These are phyloP conservation scores for Troides helena DNA, from an alignment of 2,888 invertebrate species.

Conservation along the genomic window DNA sequence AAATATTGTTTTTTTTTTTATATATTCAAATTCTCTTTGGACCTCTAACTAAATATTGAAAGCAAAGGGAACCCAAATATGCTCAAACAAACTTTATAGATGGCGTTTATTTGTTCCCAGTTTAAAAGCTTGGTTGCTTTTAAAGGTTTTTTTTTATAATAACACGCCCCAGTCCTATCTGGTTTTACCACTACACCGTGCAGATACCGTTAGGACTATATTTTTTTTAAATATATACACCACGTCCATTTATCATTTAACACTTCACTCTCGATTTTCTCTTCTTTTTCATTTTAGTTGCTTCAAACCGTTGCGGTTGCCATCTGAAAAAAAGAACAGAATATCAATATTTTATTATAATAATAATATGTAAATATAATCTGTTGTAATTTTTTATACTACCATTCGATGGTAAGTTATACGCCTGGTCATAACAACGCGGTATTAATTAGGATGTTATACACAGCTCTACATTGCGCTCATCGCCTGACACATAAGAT, in stretches of 20 bases:
- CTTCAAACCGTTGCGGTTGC: conserved; percentile 27
- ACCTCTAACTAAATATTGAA: conserved; percentile 55
- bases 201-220: conserved; percentile 33
- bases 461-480: no score
- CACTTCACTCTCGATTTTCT: conserved; percentile 57
- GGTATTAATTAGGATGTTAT: no score
- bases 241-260: conserved; percentile 11
- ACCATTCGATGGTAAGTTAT: not conserved
- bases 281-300: conserved; percentile 73
- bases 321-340: conserved; percentile 57
- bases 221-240: conserved; percentile 36
- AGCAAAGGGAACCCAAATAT: conserved; percentile 66
- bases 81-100: conserved; percentile 64
- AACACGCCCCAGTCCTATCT: conserved; percentile 59
- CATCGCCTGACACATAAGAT: no score
- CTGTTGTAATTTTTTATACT: not conserved
- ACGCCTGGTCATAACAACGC: no score
- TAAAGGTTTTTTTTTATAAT: conserved; percentile 41
- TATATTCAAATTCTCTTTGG: conserved; percentile 41
- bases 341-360: not conserved
- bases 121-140: conserved; percentile 42
- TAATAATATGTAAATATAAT: not conserved
- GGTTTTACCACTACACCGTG: conserved; percentile 45
- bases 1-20: conserved; percentile 17
- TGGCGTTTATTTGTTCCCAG: conserved; percentile 64